Base-by-base conservation (phyloP, 2,797 vertebrate species). In the Brachymystax lenok region DNA sequence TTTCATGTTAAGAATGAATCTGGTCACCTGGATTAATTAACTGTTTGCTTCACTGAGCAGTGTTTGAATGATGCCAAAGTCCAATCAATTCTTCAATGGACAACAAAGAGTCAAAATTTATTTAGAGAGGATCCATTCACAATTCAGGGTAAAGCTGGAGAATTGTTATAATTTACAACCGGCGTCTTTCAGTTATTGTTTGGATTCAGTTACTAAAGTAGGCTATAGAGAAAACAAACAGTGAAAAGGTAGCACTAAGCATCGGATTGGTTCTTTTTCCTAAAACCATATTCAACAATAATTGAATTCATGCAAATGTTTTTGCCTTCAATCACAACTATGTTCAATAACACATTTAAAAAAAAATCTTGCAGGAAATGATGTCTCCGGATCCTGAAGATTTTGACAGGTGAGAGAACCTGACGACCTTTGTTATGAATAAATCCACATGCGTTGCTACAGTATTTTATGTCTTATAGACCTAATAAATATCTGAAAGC, bases 1-100 rank as follows among this genome's bases (percentile, higher is more conserved):
- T 93, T 94, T 92, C 93, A 93, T 93, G 92, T 93, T 88, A 89
- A 89, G 85, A 90, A 91, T 90, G 93, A 92, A 93, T 92, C 89
- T 90, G 88, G 90, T 89, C 92, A 93, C 92, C 92, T 93, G 93
- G 90, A 92, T 93, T 90, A 93, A 94, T 93, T 90, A 92, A 90
- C 83, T 91, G 86, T 91, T 90, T 94, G 92, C 92, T 94, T 90
- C 91, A 93, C 84, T 93, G 91, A 80, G 82, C 85, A 78, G 83
- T 63, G 79, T 83, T 75, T 86, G 78, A 88, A 87, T 85, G 82
- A 86, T 79, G 5, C 5, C 35, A 71, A 13, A 12, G 79, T 84
- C 50, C 68, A 77, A 83, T 80, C 82, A 84, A 80, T 78, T 80
- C 78, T 74, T 77, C 51, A 72, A 81, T 68, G 40, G 67, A 35